Evolutionary conservation across 2,113 vertebrate species (phyloP), one percentile per base, ranked within the genome.

Genomic region (Tyto alba): DNA sequence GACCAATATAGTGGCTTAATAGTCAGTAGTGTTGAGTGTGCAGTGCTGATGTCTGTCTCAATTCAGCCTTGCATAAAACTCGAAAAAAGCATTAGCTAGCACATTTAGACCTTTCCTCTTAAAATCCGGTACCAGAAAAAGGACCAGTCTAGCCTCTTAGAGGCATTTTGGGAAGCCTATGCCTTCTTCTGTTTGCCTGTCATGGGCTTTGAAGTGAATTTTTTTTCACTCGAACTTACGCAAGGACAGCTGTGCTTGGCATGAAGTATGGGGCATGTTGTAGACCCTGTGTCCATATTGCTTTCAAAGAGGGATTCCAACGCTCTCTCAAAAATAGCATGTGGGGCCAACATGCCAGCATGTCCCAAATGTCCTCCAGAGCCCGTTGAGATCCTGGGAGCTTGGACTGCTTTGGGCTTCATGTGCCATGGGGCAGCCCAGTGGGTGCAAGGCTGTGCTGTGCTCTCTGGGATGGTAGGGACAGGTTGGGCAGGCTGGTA

Each of bases 401-500:
- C 72, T 75, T 25, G 25, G 41, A 13, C 36, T 71, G 1, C 34
- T 17, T 67, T 0, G 0, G 26, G 38, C 19, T 59, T 30, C 0
- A 5, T 12, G 18, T 59, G 26, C 45, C 6, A 20, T 60, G 71
- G 45, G 6, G 21, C 27, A 13, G 21, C 27, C 6, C 32, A 3
- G 47, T 1, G 9, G 25, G n/a, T 55, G 16, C 32, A 84, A 84
- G 41, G 45, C 40, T 1, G 4, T 75, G 9, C 36, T 85, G 50
- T 23, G 55, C 50, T 56, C 15, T 9, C n/a, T 40, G 45, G 50
- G 26, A 3, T 41, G 13, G 29, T 40, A 59, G 41, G n/a, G n/a
- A 11, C 9, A 9, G 32, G 53, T 77, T 0, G 2, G 74, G 43
- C 29, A 85, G 43, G 17, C 6, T 34, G 29, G 38, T 36, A 45